These are phyloP conservation scores for Diarsia dahlii DNA, from an alignment of 2,888 invertebrate species.

Conservation along the genomic window DNA sequence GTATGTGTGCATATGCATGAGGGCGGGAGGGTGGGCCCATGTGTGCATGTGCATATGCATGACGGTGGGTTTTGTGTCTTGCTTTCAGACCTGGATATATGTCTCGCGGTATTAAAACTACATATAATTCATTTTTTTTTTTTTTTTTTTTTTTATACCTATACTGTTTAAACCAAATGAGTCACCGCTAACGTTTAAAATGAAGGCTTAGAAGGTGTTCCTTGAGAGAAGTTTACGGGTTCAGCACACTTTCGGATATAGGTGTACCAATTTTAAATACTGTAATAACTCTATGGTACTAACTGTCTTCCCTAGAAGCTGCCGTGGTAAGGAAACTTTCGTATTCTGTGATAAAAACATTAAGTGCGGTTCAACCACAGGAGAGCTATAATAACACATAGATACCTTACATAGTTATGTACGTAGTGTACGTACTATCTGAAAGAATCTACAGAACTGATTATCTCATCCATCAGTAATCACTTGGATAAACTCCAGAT, in stretches of 20 bases:
- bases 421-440: neutral
- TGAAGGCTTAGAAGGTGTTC: neutral
- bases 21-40: too few relatives aligned
- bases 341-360: neutral
- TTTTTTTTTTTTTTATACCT: too few relatives aligned
- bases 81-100: too few relatives aligned
- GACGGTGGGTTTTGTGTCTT: too few relatives aligned
- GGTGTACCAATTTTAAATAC: neutral
- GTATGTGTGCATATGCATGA: too few relatives aligned
- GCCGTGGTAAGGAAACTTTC: neutral
- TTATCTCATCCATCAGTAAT: conserved; percentile 18
- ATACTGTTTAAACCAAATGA: neutral
- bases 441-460: neutral
- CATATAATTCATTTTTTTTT: too few relatives aligned
- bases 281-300: too few relatives aligned
- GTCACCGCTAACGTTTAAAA: neutral
- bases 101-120: too few relatives aligned
- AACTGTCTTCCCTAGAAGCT: neutral
- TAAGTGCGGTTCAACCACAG: neutral
- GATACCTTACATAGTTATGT: neutral
- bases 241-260: neutral
- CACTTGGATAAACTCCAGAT: conserved; percentile 13
- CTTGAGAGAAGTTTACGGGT: neutral
- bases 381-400: neutral
- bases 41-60: too few relatives aligned